phyloP scores from a whole-genome alignment of 64 coral and sea anemone genomes.

The Stylophora pistillata region DNA sequence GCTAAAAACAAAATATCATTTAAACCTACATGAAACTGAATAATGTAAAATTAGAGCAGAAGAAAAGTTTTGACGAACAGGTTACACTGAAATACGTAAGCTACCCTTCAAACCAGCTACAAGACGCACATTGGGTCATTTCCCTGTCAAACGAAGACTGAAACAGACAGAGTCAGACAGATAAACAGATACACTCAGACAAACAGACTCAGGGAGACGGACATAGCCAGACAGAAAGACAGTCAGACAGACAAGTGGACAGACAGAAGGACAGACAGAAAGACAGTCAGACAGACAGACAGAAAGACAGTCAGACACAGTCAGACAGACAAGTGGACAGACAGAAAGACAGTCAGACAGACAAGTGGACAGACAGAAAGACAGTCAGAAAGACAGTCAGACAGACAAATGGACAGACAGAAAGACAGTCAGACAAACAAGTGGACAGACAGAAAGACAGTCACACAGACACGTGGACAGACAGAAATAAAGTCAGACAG shows the following conservation, averaged over 20 bases:
- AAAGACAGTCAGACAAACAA: background rate
- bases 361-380: too few species aligned
- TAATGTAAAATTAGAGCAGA: background rate
- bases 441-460: too few species aligned
- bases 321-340: too few species aligned
- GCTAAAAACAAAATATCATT: conserved; percentile 6
- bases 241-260: background rate
- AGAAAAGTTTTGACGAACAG: background rate
- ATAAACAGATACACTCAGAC: background rate
- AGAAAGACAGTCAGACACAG: too few species aligned
- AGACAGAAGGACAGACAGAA: too few species aligned
- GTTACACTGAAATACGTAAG: background rate
- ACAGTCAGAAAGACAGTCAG: background rate
- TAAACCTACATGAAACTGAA: too few species aligned
- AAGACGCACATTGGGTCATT: too few species aligned
- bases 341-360: too few species aligned
- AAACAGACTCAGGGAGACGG: background rate
- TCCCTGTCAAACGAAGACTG: background rate
- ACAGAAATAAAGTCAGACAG: too few species aligned
- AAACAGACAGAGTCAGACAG: background rate
- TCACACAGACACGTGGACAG: too few species aligned
- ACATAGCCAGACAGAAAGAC: background rate
- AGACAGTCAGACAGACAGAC: too few species aligned
- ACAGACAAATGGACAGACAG: background rate
- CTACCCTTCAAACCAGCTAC: too few species aligned